Percentiles rank a stretch among this genome's conserved stretches.
phyloP scores from a whole-genome alignment of 2,113 vertebrate species.

The Boleophthalmus pectinirostris region DNA sequence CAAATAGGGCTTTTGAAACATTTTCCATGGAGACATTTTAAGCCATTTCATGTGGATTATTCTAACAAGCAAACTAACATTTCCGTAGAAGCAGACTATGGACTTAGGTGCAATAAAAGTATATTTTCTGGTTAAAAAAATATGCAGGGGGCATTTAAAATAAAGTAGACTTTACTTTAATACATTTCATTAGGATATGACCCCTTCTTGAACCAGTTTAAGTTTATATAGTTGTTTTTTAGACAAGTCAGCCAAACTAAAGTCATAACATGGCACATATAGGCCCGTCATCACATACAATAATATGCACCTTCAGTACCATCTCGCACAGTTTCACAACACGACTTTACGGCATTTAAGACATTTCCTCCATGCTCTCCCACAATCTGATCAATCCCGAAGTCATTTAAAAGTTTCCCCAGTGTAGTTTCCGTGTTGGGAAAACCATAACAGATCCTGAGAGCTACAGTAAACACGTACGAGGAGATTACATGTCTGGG shows the following conservation, averaged over 20 bases:
- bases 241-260: background rate
- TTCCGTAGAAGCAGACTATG: no score
- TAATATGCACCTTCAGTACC: background rate
- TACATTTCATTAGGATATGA: no score
- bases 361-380: background rate
- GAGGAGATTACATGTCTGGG: slow-evolving; percentile 7
- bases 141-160: no score
- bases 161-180: no score
- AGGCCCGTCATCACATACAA: background rate
- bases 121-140: no score
- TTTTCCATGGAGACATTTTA: no score
- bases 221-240: background rate
- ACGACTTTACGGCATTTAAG: background rate
- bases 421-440: background rate
- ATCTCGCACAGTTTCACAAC: background rate
- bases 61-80: no score
- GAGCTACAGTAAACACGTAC: background rate
- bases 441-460: background rate
- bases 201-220: no score
- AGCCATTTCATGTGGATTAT: no score
- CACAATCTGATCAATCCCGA: background rate
- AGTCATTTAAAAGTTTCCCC: background rate
- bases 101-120: no score
- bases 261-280: background rate
- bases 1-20: no score